phyloP scores from a whole-genome alignment of 1,140 invertebrate genomes.

The Lerema accius region DNA sequence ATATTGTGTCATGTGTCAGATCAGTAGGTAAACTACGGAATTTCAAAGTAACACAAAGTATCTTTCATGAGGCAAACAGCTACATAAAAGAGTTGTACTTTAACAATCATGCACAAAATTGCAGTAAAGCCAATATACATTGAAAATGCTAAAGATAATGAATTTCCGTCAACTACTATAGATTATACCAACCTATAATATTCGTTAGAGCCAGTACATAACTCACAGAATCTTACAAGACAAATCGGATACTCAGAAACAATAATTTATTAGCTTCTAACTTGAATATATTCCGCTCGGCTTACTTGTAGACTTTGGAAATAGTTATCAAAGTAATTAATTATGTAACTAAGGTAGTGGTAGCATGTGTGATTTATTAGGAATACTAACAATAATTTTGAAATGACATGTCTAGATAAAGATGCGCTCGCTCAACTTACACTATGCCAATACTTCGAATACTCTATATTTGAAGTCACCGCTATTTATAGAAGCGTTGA shows the following conservation, averaged over 20 bases:
- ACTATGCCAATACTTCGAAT: no score
- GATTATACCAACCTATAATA: conserved; percentile 15
- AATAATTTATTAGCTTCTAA: conserved; percentile 8
- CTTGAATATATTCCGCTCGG: neutral
- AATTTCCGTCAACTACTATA: conserved; percentile 7
- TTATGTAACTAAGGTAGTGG: neutral
- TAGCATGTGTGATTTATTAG: neutral
- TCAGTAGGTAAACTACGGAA: no score
- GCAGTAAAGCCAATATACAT: no score
- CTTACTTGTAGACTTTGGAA: neutral
- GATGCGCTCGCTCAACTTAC: no score
- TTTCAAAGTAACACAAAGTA: no score
- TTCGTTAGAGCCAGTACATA: conserved; percentile 8
- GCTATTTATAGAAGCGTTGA: no score
- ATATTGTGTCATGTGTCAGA: no score
- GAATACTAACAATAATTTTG: neutral
- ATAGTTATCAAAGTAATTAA: neutral
- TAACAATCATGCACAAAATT: no score
- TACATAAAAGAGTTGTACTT: no score
- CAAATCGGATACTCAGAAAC: conserved; percentile 6
- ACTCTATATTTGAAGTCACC: no score
- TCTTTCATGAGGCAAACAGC: no score
- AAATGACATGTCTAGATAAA: no score
- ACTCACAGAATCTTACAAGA: conserved; percentile 17
- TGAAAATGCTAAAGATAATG: conserved; percentile 3